Conservation (phyloP, 1,140 invertebrate species). For the Pseudomyrmex pallidus region DNA sequence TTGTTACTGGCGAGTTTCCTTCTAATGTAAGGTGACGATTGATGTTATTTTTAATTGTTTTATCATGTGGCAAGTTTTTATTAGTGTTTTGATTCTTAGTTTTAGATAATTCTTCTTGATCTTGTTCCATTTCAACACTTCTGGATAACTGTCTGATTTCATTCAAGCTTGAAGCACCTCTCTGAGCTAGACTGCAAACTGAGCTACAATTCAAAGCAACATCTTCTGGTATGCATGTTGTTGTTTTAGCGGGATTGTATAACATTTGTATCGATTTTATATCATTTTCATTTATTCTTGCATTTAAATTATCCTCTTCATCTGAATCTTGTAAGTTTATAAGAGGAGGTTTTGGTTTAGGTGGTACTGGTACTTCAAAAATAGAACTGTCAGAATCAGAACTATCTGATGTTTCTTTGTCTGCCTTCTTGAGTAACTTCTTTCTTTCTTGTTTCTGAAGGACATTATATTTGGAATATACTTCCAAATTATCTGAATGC, state of each 20-base stretch:
- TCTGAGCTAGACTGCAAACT: conserved; percentile 47
- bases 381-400: conserved; percentile 81
- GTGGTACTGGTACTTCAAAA: conserved; percentile 81
- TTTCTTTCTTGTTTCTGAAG: conserved; percentile 2
- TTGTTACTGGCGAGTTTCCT: not conserved
- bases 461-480: conserved; percentile 26
- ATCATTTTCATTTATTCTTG: not conserved
- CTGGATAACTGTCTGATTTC: conserved; percentile 72
- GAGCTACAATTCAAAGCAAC: conserved; percentile 76
- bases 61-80: not conserved
- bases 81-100: not conserved
- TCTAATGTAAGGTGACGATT: not conserved
- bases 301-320: conserved; percentile 4
- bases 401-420: conserved; percentile 26
- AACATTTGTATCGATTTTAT: no score
- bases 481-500: not conserved
- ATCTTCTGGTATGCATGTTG: conserved; percentile 11
- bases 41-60: not conserved
- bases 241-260: not conserved
- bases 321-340: conserved; percentile 80
- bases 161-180: conserved; percentile 64
- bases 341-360: conserved; percentile 78
- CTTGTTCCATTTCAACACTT: not conserved
- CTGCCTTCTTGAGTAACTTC: conserved; percentile 16
- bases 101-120: not conserved